Evolutionary conservation across 2,888 invertebrate genomes (phyloP), one percentile per base, ranked within the genome.

Genomic region (Scelioninae gen. 1): DNA sequence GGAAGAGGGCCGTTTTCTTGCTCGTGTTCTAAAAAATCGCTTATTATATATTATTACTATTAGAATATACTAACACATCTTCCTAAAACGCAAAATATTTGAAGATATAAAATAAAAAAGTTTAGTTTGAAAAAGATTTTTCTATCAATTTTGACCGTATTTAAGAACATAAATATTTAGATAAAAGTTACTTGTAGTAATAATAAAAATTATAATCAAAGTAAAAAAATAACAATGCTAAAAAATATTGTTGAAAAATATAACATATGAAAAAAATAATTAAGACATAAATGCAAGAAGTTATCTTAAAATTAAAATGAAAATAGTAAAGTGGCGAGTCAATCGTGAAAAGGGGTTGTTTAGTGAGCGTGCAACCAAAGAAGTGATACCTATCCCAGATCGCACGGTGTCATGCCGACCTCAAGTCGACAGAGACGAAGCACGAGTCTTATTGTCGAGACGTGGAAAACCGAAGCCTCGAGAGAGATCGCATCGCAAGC

Each of bases 381-480:
- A 77, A 63, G 69, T 66, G 76, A 76, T 76, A 83, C 71, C 71
- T 69, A 71, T 83, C 62, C 76, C 65, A 55, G 75, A 83, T 80
- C 68, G 71, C 66, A 78, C 58, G 58, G 78, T 83, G 75, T 83
- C 62, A 78, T 63, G 82, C 58, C 82, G 83, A 82, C 76, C 85
- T 79, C 86, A 87, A 89, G 87, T 86, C 85, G 90, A 88, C 90
- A 89, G 86, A 89, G 90, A 90, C 86, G 83, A 86, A 90, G 87
- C 87, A 85, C 88, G 86, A 87, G 84, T 86, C 87, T 88, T 88
- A 90, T 90, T 89, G 88, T 85, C 86, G 82, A 85, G 82, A 83
- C 82, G 82, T 83, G 88, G 85, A 87, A 89, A 88, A 86, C 84
- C 80, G 79, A 85, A 86, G 86, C 83, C 87, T 81, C 79, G 62